Evolutionary conservation across 2,113 vertebrate species (phyloP).

Genomic region (Hemichromis elongatus): DNA sequence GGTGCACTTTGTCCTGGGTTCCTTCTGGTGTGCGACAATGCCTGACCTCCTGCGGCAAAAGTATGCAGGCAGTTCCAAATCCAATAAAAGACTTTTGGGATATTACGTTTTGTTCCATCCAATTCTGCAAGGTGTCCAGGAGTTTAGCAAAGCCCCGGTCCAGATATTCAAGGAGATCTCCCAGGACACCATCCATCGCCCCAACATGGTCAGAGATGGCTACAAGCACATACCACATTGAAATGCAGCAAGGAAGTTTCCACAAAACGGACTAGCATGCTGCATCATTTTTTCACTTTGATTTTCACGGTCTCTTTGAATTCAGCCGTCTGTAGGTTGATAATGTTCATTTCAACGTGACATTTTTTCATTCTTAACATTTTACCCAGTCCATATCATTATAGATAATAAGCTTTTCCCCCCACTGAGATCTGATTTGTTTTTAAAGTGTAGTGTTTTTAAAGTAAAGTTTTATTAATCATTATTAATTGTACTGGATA

Average conservation of each 20-base stretch:
- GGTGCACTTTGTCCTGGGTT: neutral
- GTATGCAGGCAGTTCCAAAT: neutral
- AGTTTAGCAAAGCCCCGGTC: neutral
- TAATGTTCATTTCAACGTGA: neutral
- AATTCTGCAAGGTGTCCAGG: neutral
- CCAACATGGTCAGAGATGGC: accelerated
- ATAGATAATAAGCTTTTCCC: neutral
- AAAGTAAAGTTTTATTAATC: neutral
- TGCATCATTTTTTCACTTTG: neutral
- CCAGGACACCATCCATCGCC: neutral
- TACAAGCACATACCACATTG: neutral
- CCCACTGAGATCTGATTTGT: neutral
- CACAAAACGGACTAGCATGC: neutral
- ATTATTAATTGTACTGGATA: neutral
- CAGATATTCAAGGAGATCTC: neutral
- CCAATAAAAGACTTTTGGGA: neutral
- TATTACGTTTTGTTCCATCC: neutral
- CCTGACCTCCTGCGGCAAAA: neutral
- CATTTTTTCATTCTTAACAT: neutral
- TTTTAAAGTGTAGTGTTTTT: neutral
- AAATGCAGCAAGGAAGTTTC: neutral
- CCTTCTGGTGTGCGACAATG: neutral
- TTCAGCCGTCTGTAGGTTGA: neutral
- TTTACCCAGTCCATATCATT: neutral
- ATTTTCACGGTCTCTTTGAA: neutral